Evolutionary conservation across 2,113 vertebrate species (phyloP).

Genomic region (Thunnus maccoyii): DNA sequence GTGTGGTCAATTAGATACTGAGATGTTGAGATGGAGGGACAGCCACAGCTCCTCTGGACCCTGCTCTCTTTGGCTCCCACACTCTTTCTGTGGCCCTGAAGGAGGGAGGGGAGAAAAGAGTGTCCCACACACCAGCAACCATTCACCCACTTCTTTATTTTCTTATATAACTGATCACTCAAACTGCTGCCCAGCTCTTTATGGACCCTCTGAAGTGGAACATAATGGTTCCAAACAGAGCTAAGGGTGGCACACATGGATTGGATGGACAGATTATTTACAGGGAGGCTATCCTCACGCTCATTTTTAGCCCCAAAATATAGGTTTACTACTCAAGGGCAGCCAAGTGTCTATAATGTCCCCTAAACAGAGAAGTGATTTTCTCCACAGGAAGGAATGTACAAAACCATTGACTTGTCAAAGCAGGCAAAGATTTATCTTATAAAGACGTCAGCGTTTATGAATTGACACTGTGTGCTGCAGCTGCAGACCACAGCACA

Average conservation of each 20-base stretch:
- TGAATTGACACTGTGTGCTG: constrained; percentile 36
- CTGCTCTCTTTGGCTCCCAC: constrained; percentile 52
- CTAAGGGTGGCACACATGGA: constrained; percentile 53
- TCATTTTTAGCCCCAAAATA: constrained; percentile 60
- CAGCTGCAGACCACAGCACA: constrained; percentile 29
- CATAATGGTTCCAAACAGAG: constrained; percentile 42
- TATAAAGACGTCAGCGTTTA: constrained; percentile 32
- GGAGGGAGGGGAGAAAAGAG: constrained; percentile 47
- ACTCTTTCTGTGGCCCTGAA: constrained; percentile 45
- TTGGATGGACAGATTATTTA: constrained; percentile 67
- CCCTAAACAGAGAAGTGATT: constrained; percentile 50
- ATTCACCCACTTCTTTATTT: constrained; percentile 75
- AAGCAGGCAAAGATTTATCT: constrained; percentile 42
- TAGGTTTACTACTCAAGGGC: constrained; percentile 62
- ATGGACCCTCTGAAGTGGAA: constrained; percentile 69
- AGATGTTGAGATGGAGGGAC: constrained; percentile 61
- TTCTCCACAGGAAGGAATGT: constrained; percentile 34
- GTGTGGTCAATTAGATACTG: constrained; percentile 65
- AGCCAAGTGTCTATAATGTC: constrained; percentile 66
- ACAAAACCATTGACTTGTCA: constrained; percentile 43
- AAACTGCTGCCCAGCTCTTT: constrained; percentile 63
- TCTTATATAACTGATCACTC: constrained; percentile 60
- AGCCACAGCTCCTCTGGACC: constrained; percentile 51
- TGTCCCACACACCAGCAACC: constrained; percentile 79
- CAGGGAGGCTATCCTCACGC: constrained; percentile 41